Base-by-base conservation (phyloP, 2,797 vertebrate genomes). In the Lophius americanus region DNA sequence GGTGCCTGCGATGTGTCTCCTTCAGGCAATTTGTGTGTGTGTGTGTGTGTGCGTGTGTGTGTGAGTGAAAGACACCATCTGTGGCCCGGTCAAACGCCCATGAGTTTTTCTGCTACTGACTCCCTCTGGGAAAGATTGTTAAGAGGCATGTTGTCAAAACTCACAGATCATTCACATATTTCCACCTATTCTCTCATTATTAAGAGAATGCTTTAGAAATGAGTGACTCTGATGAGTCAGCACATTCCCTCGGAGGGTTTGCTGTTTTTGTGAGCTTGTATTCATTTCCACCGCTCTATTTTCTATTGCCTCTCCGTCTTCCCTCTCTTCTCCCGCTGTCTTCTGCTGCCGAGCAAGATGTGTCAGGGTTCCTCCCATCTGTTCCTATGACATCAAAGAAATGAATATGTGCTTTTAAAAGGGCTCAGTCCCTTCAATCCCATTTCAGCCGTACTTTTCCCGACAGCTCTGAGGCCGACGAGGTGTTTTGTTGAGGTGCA, bases 31-130 rank as follows among this genome's bases (percentile, higher is more conserved):
- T 43, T 64, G 68, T 51, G 39, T 67, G 68, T 32, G 60, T 39
- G 56, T 65, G 38, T 35, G 42, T 59, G 63, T 64, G 58, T 41
- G 42, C 71, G 71, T 53, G 43, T 75, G 48, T 63, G 70, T 79
- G 62, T 63, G 50, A 9, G 69, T 68, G 68, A 78, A 63, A 60
- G 46, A 69, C 68, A 62, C 90, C 90, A 92, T 92, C 89, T 91
- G 89, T 85, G 79, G 82, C 82, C 82, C 88, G 87, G 85, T 89
- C 87, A 84, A 70, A 56, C 4, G 48, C 78, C 85, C 83, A 87
- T 23, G 64, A 69, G 51, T 62, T 77, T 69, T 76, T 50, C 68
- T 79, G 84, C 86, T 80, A 86, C 46, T 41, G 58, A 77, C 85
- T 84, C 68, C 81, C 83, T 88, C 48, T 48, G 75, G 85, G 86